Conservation (phyloP, 2,888 invertebrate genomes). For the Leptinotarsa tumamoca region DNA sequence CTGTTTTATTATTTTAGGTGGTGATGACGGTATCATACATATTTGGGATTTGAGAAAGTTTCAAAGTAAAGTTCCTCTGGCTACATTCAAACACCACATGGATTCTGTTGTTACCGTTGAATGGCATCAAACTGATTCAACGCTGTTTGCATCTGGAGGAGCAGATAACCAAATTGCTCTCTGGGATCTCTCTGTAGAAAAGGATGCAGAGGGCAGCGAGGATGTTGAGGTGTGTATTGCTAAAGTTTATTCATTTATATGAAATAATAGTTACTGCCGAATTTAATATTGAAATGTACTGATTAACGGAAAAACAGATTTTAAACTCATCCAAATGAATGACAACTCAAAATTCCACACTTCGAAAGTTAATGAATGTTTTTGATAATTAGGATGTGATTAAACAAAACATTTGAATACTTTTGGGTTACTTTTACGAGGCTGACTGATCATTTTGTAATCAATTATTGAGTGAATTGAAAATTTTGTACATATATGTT, state of each 20-base stretch:
- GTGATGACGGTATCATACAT: constrained; percentile 94
- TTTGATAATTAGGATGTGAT: too few relatives aligned
- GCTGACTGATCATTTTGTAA: too few relatives aligned
- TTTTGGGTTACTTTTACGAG: too few relatives aligned
- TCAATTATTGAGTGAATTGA: too few relatives aligned
- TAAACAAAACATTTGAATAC: too few relatives aligned
- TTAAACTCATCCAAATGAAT: too few relatives aligned
- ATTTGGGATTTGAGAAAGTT: constrained; percentile 96
- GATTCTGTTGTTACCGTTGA: constrained; percentile 95
- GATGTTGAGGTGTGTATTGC: constrained; percentile 63
- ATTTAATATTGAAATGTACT: too few relatives aligned
- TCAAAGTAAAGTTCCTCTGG: constrained; percentile 82
- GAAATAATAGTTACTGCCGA: neutral
- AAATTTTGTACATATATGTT: too few relatives aligned
- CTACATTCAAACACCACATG: constrained; percentile 95
- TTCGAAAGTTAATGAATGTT: too few relatives aligned
- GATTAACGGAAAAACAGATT: too few relatives aligned
- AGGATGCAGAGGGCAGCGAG: constrained; percentile 74
- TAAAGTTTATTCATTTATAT: constrained; percentile 11
- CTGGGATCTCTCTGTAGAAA: constrained; percentile 96
- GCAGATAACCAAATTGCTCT: constrained; percentile 95
- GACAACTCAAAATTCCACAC: too few relatives aligned
- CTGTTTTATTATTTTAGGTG: constrained; percentile 71
- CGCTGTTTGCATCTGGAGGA: constrained; percentile 93
- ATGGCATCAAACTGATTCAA: constrained; percentile 95